These are phyloP conservation scores for Odontophorus gujanensis DNA, from an alignment of 2,113 vertebrate genomes.

Conservation along the genomic window DNA sequence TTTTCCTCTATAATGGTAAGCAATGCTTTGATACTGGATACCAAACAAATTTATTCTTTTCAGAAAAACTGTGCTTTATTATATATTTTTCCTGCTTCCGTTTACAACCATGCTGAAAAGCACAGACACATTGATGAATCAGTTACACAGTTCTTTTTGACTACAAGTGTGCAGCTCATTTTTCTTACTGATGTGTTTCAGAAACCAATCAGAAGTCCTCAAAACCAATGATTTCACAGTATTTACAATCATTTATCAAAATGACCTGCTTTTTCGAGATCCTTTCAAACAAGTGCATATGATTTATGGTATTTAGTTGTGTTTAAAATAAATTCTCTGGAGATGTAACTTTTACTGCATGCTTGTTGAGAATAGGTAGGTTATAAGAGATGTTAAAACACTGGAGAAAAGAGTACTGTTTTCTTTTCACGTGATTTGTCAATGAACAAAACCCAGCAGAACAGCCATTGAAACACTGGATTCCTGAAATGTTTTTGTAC, in stretches of 20 bases:
- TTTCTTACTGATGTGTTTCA: slow-evolving; percentile 66
- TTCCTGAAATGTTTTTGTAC: not conserved
- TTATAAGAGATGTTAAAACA: slow-evolving; percentile 35
- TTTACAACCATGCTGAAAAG: slow-evolving; percentile 47
- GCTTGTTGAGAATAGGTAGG: not conserved
- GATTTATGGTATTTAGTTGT: slow-evolving; percentile 70
- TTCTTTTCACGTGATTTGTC: not conserved
- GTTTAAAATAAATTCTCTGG: slow-evolving; percentile 65
- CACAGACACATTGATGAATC: slow-evolving; percentile 65
- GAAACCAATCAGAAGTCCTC: slow-evolving; percentile 70
- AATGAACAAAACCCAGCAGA: not conserved
- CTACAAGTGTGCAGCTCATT: slow-evolving; percentile 59
- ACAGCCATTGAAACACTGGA: not conserved
- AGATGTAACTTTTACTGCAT: slow-evolving; percentile 6
- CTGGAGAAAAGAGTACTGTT: not conserved
- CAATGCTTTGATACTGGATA: not conserved
- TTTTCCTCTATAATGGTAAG: not conserved
- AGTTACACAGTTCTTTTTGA: slow-evolving; percentile 55
- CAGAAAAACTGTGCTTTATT: slow-evolving; percentile 2
- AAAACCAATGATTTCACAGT: slow-evolving; percentile 62
- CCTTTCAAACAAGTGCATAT: slow-evolving; percentile 65
- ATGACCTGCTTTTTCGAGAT: slow-evolving; percentile 65
- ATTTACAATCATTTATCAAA: slow-evolving; percentile 75
- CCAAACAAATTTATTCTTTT: slow-evolving; percentile 42
- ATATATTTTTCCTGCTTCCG: slow-evolving; percentile 10